phyloP scores from a whole-genome alignment of 2,888 invertebrate species.

The Epinotia brunnichana region DNA sequence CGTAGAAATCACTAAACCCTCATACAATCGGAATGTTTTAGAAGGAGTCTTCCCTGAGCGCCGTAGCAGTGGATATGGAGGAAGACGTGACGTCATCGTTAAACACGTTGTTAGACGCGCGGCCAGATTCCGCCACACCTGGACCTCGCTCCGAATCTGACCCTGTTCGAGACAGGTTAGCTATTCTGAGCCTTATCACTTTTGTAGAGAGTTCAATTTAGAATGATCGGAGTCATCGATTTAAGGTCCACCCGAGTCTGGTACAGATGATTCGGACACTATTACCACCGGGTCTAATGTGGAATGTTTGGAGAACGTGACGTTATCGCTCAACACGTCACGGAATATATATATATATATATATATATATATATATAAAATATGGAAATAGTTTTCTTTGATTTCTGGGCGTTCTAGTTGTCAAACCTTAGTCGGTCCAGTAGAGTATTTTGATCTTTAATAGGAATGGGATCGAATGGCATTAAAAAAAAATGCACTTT shows the following conservation, averaged over 20 bases:
- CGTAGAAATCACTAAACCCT: neutral
- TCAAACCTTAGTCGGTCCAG: no score
- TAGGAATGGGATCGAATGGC: no score
- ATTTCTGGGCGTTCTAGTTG: no score
- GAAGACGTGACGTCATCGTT: conserved; percentile 97
- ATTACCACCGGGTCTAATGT: no score
- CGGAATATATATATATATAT: no score
- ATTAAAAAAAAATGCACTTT: no score
- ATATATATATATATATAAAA: no score
- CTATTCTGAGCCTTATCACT: neutral
- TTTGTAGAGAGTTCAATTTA: neutral
- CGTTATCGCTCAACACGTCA: neutral
- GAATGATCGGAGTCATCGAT: neutral
- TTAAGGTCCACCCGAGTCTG: no score
- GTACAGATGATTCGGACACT: no score
- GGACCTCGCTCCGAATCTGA: conserved; percentile 68
- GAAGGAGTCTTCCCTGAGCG: conserved; percentile 90
- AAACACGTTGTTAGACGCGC: conserved; percentile 93
- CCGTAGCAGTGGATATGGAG: conserved; percentile 95
- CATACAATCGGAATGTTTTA: conserved; percentile 69
- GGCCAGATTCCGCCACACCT: conserved; percentile 82
- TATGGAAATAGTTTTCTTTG: no score
- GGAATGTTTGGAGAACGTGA: neutral
- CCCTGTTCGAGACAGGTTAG: conserved; percentile 71
- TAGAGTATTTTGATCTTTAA: no score